These are phyloP conservation scores for Formica aserva DNA, from an alignment of 2,888 invertebrate species.

Conservation along the genomic window DNA sequence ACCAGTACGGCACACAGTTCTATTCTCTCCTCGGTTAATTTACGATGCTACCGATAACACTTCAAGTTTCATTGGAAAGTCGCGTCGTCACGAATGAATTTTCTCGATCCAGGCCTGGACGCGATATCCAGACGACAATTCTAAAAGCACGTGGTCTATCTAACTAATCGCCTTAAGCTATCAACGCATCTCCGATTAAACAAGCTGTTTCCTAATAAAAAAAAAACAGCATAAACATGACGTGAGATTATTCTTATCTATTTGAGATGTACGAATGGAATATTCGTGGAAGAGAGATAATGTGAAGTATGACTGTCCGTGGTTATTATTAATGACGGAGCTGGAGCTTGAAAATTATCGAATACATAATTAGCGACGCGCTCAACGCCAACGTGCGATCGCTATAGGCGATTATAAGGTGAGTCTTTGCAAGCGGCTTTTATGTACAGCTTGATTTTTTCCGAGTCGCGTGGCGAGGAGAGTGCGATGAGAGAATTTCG, in stretches of 20 bases:
- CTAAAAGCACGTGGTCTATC: slow-evolving; percentile 27
- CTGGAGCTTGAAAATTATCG: slow-evolving; percentile 35
- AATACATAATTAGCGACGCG: slow-evolving; percentile 49
- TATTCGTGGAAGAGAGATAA: neutral
- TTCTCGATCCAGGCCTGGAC: neutral
- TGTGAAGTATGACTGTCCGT: neutral
- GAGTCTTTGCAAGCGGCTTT: slow-evolving; percentile 71
- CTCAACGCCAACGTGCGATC: slow-evolving; percentile 52
- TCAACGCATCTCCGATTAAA: slow-evolving; percentile 12
- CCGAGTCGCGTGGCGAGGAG: slow-evolving; percentile 68
- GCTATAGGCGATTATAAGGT: slow-evolving; percentile 50
- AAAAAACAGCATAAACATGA: neutral
- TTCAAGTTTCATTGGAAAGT: slow-evolving; percentile 19
- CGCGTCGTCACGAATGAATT: slow-evolving; percentile 26
- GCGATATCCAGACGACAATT: slow-evolving; percentile 13
- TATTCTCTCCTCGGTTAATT: slow-evolving; percentile 44
- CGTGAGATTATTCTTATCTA: neutral
- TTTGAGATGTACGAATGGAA: neutral
- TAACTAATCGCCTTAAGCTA: slow-evolving; percentile 34
- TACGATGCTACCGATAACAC: slow-evolving; percentile 51
- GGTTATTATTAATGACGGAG: slow-evolving; percentile 26
- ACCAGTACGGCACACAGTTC: neutral
- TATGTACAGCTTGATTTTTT: slow-evolving; percentile 77
- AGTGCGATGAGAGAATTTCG: slow-evolving; percentile 63
- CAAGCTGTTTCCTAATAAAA: neutral